Base-by-base conservation (phyloP, 1,140 invertebrate species). In the Eufriesea mexicana region DNA sequence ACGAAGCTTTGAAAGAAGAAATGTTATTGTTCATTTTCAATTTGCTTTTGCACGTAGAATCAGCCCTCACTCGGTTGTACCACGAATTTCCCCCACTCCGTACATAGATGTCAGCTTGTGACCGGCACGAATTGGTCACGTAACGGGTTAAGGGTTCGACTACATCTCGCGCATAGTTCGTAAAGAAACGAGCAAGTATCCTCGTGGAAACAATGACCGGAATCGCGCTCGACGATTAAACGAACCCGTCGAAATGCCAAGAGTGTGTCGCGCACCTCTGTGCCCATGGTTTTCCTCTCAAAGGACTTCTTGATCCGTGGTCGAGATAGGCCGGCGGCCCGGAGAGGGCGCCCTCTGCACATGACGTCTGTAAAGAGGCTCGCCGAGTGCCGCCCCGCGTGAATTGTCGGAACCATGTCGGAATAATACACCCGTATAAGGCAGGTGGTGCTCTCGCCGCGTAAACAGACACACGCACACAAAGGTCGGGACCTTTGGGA, bases 371-470 rank as follows among this genome's bases (percentile, higher is more conserved):
- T 61, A 55, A 75, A 85, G 79, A 62, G 84, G n/a, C 8, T 74
- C 42, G 9, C 23, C 47, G 51, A 88, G 85, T 82, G 83, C 61
- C 84, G 81, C 82, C 85, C 86, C 86, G 72, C 88, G 83, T 83
- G 87, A 88, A 90, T 88, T 79, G 78, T 68, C 82, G 75, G 76
- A 75, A 73, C 81, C 89, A 82, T 86, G 42, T 70, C 77, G 79
- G 71, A 81, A 91, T 90, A 91, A 90, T 89, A 88, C 90, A 83
- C 79, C 77, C 86, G 83, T 75, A 79, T 66, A 70, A 84, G 85
- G 87, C 90, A 90, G 90, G 89, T 91, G 91, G 83, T 89, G 74
- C 70, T 84, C 72, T 82, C 14, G 20, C 66, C 82, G 67, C 74
- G 55, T 45, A 85, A 84, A 87, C 80, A 59, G 57, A 57, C 59